These are phyloP conservation scores for Erynnis tages DNA, from an alignment of 2,888 invertebrate genomes.

Conservation along the genomic window DNA sequence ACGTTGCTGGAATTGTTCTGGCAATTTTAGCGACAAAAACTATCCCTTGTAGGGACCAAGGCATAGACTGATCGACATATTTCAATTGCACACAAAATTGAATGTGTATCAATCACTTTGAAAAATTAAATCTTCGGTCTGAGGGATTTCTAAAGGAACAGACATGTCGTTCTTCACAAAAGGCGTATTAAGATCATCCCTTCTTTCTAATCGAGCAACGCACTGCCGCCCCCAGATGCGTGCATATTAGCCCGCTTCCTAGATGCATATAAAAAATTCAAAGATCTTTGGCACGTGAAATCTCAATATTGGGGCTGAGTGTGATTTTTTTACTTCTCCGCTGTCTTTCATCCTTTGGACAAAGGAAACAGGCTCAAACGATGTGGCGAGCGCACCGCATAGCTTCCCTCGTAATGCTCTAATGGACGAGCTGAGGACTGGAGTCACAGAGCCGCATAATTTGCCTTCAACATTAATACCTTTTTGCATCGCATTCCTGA, in stretches of 20 bases:
- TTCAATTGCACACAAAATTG: no score
- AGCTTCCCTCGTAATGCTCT: constrained; percentile 27
- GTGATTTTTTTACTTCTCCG: not conserved
- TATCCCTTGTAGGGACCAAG: constrained; percentile 31
- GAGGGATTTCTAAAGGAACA: no score
- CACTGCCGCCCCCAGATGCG: no score
- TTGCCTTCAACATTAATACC: constrained; percentile 27
- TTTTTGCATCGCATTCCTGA: constrained; percentile 27
- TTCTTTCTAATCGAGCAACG: no score
- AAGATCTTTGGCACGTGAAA: no score
- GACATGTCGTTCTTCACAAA: no score
- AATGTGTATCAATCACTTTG: no score
- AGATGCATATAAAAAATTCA: no score
- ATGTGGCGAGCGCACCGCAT: constrained; percentile 32
- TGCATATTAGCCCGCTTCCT: no score
- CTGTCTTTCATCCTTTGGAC: not conserved
- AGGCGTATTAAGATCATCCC: no score
- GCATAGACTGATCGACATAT: constrained; percentile 30
- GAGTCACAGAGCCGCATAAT: constrained; percentile 22
- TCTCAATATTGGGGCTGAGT: no score
- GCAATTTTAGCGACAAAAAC: constrained; percentile 39
- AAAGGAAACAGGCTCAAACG: constrained; percentile 9
- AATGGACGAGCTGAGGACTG: constrained; percentile 30
- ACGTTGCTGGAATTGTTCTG: constrained; percentile 36
- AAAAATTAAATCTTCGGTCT: no score